Conservation (phyloP, 2,888 invertebrate species). For the Watsonalla binaria region DNA sequence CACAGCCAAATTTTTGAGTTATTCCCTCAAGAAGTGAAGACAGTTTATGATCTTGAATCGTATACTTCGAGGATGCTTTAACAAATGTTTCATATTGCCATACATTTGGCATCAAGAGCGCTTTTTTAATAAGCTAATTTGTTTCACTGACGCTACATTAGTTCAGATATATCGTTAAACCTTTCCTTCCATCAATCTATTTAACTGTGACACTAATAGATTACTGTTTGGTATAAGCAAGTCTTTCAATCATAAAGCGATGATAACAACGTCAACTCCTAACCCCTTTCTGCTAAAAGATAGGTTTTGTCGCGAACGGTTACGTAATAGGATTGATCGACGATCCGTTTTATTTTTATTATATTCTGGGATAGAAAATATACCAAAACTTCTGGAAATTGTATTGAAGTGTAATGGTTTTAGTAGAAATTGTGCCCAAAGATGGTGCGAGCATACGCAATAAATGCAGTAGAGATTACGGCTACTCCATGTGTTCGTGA, state of each 20-base stretch:
- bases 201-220: not conserved
- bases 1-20: conserved; percentile 72
- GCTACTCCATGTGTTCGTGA: conserved; percentile 51
- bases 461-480: conserved; percentile 59
- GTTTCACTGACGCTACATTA: conserved; percentile 20
- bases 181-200: conserved; percentile 3
- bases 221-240: not conserved
- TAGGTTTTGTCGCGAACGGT: not conserved
- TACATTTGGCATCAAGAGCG: conserved; percentile 50
- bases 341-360: not conserved
- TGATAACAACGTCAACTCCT: not conserved
- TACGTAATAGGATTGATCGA: conserved; percentile 1
- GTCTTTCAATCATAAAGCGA: not conserved
- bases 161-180: conserved; percentile 11
- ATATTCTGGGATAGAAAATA: not conserved
- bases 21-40: conserved; percentile 59
- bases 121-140: conserved; percentile 25
- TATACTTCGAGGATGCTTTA: conserved; percentile 52
- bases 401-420: conserved; percentile 16
- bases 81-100: conserved; percentile 44
- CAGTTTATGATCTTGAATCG: conserved; percentile 61
- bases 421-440: conserved; percentile 36
- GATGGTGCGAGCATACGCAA: conserved; percentile 52
- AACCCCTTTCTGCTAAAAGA: not conserved
- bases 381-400: not conserved